Evolutionary conservation across 2,113 vertebrate species (phyloP).

Genomic region (Engraulis encrasicolus): DNA sequence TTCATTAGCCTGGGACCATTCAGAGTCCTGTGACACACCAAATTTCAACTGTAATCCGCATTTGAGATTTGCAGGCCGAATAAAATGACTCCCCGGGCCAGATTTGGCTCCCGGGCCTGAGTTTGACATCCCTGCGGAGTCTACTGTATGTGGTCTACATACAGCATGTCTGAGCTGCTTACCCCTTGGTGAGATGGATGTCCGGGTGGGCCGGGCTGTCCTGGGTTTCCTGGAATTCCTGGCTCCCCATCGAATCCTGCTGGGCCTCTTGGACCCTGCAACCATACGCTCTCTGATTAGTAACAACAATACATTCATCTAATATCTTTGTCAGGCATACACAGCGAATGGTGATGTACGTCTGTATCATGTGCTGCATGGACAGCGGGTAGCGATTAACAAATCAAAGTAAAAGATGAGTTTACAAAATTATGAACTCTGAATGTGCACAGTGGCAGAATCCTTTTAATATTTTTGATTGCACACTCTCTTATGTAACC

Average conservation of each 20-base stretch:
- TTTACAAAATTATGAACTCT: too few relatives aligned
- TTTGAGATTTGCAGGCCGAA: too few relatives aligned
- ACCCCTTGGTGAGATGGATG: slow-evolving; percentile 85
- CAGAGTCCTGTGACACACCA: too few relatives aligned
- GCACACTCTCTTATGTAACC: too few relatives aligned
- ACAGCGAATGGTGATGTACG: neutral
- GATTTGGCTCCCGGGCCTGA: too few relatives aligned
- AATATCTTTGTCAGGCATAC: neutral
- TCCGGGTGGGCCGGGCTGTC: slow-evolving; percentile 91
- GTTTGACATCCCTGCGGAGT: too few relatives aligned
- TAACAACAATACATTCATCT: neutral
- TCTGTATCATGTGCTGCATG: neutral
- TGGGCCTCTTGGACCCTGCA: slow-evolving; percentile 86
- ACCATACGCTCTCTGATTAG: neutral
- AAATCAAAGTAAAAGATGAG: too few relatives aligned
- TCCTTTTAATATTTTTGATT: too few relatives aligned
- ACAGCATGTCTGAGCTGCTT: slow-evolving; percentile 64
- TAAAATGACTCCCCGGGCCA: too few relatives aligned
- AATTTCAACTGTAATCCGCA: too few relatives aligned
- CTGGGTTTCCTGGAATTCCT: slow-evolving; percentile 92
- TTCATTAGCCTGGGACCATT: too few relatives aligned
- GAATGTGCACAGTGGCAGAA: too few relatives aligned
- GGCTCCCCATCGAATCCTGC: slow-evolving; percentile 93
- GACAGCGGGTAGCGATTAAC: neutral
- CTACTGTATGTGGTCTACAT: neutral